Base-by-base conservation (phyloP, 2,888 invertebrate species). In the Campoplex nolae region DNA sequence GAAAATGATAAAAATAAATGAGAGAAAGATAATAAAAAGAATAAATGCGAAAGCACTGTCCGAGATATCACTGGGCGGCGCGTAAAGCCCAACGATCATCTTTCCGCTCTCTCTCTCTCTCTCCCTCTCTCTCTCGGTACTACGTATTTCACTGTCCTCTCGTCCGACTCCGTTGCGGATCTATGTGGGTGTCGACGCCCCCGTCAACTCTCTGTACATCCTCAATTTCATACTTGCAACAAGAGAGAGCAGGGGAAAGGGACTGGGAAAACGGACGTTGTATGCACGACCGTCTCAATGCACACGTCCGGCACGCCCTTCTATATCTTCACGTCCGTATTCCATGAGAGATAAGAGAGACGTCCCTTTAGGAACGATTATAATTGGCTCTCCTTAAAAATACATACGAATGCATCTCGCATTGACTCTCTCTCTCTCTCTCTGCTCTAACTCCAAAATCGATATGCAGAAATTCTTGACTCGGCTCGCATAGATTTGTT, bases 141-240 rank as follows among this genome's bases (percentile, higher is more conserved):
- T 67, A 58, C 38, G 73, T 74, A 45, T 56, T 86, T 87, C 84
- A 87, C 84, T 87, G 84, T 86, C 88, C 86, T 84, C 83, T 88
- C 87, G 86, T 73, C 67, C 88, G 88, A 83, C 76, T 77, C 38
- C 38, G 62, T 77, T 82, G 75, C 82, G 35, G 67, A 91, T 93
- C 92, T 92, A 93, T 93, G 93, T 93, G 92, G 93, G 93, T 93
- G 93, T 93, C 91, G 91, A 93, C 93, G 93, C 93, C 93, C 93
- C 93, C 93, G 92, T 92, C 92, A 90, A 89, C 90, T 87, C 89
- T 90, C 83, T 65, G 83, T 77, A 84, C 87, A 89, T 85, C 85
- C 88, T 87, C 90, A 85, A 89, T 79, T 87, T 71, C 80, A 62
- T 80, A 62, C 85, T 83, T 48, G 58, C 85, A 73, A 54, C 70